A percentile compares a stretch with the other conserved stretches of the same genome.
Conservation (phyloP, 2,113 vertebrate genomes). For the Zosterops pallidus region DNA sequence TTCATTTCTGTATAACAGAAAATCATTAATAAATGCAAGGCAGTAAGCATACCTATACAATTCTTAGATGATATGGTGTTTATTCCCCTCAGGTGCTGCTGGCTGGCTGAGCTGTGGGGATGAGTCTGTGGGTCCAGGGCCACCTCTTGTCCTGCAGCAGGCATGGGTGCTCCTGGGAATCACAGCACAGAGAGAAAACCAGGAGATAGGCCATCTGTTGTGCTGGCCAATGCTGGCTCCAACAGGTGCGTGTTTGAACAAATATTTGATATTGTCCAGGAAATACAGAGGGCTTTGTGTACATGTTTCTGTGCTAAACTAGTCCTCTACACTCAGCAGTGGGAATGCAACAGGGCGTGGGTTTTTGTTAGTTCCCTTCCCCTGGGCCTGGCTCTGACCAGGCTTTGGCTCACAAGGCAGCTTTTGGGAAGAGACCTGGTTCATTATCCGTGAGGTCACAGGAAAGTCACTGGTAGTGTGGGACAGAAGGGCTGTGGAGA, state of each 20-base stretch:
- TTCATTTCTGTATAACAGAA: neutral
- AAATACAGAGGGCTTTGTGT: neutral
- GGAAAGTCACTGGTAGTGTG: neutral
- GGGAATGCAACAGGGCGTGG: rapidly evolving
- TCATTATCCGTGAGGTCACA: neutral
- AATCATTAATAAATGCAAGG: neutral
- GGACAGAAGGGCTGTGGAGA: neutral
- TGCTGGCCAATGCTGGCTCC: neutral
- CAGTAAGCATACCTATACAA: neutral
- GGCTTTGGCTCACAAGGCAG: neutral
- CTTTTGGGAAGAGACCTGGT: neutral
- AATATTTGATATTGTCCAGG: neutral
- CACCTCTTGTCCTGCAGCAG: neutral
- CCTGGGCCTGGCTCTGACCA: neutral
- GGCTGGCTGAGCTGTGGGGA: neutral
- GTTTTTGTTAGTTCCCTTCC: neutral
- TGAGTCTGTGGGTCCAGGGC: too few species aligned
- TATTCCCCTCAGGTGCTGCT: neutral
- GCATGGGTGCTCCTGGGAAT: neutral
- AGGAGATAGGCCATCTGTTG: neutral
- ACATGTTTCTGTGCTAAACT: neutral
- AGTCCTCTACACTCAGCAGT: neutral
- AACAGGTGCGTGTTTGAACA: neutral
- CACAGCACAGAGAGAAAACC: neutral
- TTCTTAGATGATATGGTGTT: neutral